Conservation (phyloP, 2,888 invertebrate species). For the Bombylius discolor region DNA sequence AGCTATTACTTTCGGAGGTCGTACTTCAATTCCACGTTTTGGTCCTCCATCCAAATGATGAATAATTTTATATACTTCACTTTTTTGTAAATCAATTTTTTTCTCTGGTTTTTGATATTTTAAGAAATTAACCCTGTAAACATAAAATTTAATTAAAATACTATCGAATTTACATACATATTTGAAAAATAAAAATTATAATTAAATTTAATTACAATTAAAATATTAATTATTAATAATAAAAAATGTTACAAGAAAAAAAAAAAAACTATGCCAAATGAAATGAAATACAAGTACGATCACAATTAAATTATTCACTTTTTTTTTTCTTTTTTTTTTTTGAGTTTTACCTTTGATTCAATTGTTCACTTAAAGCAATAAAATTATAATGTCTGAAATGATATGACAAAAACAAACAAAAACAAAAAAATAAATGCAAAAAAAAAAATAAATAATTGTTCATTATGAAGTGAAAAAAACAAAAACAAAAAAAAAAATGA, state of each 20-base stretch:
- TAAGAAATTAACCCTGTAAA: constrained; percentile 75
- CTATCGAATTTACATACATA: neutral
- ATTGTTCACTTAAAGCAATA: constrained; percentile 34
- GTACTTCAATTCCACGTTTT: constrained; percentile 49
- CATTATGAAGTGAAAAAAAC: neutral
- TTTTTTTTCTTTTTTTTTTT: too few relatives aligned
- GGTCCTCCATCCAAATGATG: constrained; percentile 62
- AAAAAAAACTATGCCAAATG: too few relatives aligned
- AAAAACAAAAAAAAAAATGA: too few relatives aligned
- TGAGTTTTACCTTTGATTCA: constrained; percentile 20
- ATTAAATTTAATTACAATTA: neutral
- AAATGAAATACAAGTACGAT: too few relatives aligned
- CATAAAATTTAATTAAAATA: neutral
- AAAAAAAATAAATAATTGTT: neutral
- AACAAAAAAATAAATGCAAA: neutral
- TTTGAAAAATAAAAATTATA: neutral
- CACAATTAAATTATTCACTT: too few relatives aligned
- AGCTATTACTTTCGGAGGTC: constrained; percentile 49
- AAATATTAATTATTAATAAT: neutral
- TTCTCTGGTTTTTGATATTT: constrained; percentile 75
- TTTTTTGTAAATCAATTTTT: constrained; percentile 58
- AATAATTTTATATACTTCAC: constrained; percentile 67
- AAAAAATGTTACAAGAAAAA: neutral
- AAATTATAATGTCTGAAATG: constrained; percentile 44
- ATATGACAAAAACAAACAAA: constrained; percentile 8